phyloP scores from a whole-genome alignment of 1,140 invertebrate genomes.

The Catajapyx aquilonaris region DNA sequence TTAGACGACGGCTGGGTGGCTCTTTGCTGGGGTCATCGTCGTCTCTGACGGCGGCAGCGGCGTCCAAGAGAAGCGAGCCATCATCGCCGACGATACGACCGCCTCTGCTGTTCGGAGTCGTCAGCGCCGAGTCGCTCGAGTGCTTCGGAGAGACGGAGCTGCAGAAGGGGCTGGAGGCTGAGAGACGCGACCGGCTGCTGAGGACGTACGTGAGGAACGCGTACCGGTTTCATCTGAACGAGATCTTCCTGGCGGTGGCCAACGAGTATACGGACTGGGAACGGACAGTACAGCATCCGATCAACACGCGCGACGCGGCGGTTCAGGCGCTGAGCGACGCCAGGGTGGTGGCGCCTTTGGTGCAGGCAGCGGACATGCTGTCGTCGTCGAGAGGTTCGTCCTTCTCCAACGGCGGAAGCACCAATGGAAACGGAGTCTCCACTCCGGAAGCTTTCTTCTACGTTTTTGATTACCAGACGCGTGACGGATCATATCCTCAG shows the following conservation, averaged over 20 bases:
- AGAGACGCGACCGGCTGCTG: constrained; percentile 71
- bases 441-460: constrained; percentile 69
- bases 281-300: constrained; percentile 69
- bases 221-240: constrained; percentile 75
- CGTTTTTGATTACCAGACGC: constrained; percentile 82
- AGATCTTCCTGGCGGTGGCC: constrained; percentile 89
- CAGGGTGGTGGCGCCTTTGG: constrained; percentile 64
- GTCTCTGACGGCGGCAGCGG: constrained; percentile 21
- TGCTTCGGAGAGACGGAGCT: constrained; percentile 61
- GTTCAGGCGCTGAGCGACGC: constrained; percentile 83
- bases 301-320: constrained; percentile 77
- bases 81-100: constrained; percentile 35
- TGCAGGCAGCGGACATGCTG: constrained; percentile 57
- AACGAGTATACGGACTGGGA: constrained; percentile 98
- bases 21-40: too few species aligned
- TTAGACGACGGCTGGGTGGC: not conserved
- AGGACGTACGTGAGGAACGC: constrained; percentile 84
- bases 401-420: constrained; percentile 22
- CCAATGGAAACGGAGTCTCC: constrained; percentile 20
- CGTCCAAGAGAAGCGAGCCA: constrained; percentile 41
- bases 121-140: constrained; percentile 62
- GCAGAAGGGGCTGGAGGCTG: constrained; percentile 74
- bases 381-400: constrained; percentile 27
- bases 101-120: constrained; percentile 52
- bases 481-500: constrained; percentile 73